Evolutionary conservation across 2,113 vertebrate species (phyloP), one percentile per base, ranked within the genome.

Genomic region (Brevimyrus niger): DNA sequence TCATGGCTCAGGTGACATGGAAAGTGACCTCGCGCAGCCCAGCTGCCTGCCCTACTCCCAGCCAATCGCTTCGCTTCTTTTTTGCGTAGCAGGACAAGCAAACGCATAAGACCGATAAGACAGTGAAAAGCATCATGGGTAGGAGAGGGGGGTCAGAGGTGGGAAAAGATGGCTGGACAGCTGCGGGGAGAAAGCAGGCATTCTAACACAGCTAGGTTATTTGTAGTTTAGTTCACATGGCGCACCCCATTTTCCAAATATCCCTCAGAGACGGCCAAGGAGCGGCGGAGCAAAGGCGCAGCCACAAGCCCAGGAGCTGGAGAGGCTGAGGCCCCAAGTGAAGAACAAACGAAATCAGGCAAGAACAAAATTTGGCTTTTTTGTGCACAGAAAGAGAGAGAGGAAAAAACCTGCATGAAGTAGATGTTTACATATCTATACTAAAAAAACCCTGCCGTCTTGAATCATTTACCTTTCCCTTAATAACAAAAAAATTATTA

Each of bases 51-150:
- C 96, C 97, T 98, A 98, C 96, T 97, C 97, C 97, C 96, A 96
- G 96, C 97, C 97, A 97, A 97, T 97, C 97, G 93, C 96, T 97
- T 97, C 97, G 97, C 97, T 97, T 97, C 96, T 97, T 93, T 89
- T 91, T 93, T 94, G 88, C 95, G 97, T 97, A 96, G 97, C 96
- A 95, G 96, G 96, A 98, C 95, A 97, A 98, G 97, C 97, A 97
- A 97, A 99, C 95, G 97, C 96, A 97, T 97, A 98, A 80, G 96
- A 97, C 97, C 97, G 95, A 98, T 96, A 99, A 84, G 97, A 99
- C 97, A 99, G 97, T 97, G 97, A 99, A 98, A 93, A 98, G 98
- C 97, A 96, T 98, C 97, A 99, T 99, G 98, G 96, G 96, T 95
- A 94, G 93, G 95, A 92, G 90, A 89, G 61, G 91, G 92, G 91